These are phyloP conservation scores for Siphonodentalium dalli DNA, from an alignment of 2,888 invertebrate species.

Conservation along the genomic window DNA sequence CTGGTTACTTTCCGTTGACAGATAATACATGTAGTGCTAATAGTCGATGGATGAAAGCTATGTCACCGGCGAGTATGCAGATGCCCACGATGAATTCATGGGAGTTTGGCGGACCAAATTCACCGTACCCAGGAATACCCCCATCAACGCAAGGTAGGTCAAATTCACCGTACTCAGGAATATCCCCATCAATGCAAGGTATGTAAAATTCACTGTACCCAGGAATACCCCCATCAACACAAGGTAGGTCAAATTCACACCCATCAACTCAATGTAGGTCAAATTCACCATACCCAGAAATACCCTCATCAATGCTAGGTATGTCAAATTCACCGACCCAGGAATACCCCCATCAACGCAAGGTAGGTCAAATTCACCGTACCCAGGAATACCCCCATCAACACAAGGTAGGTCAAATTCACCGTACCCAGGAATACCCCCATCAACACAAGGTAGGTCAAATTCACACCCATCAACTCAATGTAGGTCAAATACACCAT, in stretches of 20 bases:
- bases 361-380: conserved; percentile 35
- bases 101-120: conserved; percentile 70
- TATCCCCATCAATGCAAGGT: not conserved
- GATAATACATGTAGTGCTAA: conserved; percentile 68
- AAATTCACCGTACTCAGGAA: too few relatives aligned
- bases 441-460: too few relatives aligned
- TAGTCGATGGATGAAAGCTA: conserved; percentile 78
- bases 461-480: too few relatives aligned
- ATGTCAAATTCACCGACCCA: conserved; percentile 50
- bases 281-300: not conserved
- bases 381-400: too few relatives aligned
- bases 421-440: too few relatives aligned
- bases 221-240: too few relatives aligned
- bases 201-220: too few relatives aligned
- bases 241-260: too few relatives aligned
- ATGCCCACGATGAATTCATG: conserved; percentile 91
- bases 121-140: conserved; percentile 48
- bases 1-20: conserved; percentile 19
- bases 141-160: conserved; percentile 46
- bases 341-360: conserved; percentile 45
- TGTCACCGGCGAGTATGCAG: conserved; percentile 93
- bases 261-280: not conserved
- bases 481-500: not conserved
- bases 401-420: not conserved
- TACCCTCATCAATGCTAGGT: conserved; percentile 80